Percentiles rank a stretch among this genome's conserved stretches.
phyloP scores from a whole-genome alignment of 2,113 vertebrate genomes.

The Stegastes partitus region DNA sequence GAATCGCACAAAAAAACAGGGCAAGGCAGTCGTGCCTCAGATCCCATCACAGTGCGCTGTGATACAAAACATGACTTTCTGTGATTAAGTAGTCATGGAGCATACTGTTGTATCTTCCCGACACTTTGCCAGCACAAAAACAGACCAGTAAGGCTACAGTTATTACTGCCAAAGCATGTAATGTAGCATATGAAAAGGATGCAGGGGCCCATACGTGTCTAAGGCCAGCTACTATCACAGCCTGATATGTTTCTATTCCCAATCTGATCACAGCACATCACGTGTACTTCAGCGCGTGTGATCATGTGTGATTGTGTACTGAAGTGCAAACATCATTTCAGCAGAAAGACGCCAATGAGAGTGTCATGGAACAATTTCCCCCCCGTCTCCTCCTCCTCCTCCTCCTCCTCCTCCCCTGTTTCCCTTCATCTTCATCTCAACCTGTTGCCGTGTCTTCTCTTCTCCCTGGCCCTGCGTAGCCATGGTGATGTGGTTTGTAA shows the following conservation, averaged over 20 bases:
- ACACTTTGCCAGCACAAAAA: conserved; percentile 49
- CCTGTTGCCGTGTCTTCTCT: conserved; percentile 54
- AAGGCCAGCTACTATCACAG: conserved; percentile 14
- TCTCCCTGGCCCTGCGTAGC: conserved; percentile 52
- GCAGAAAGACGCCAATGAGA: conserved; percentile 39
- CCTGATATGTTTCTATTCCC: conserved; percentile 43
- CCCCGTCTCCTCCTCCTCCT: conserved; percentile 18
- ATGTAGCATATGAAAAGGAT: conserved; percentile 19
- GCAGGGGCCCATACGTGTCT: conserved; percentile 14
- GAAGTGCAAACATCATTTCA: conserved; percentile 66
- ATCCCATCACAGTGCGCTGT: conserved; percentile 51
- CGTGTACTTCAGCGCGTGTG: conserved; percentile 30
- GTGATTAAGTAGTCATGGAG: conserved; percentile 70
- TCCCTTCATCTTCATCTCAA: conserved; percentile 57
- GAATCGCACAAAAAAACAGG: conserved; percentile 19
- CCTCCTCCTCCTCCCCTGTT: conserved; percentile 19
- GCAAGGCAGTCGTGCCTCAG: conserved; percentile 45
- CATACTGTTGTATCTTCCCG: conserved; percentile 43
- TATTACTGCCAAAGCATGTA: conserved; percentile 41
- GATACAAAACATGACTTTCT: conserved; percentile 57
- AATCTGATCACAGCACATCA: conserved; percentile 33
- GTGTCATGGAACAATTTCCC: conserved; percentile 10
- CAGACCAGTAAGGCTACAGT: conserved; percentile 30
- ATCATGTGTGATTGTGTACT: conserved; percentile 57
- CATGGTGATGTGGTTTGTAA: conserved; percentile 73